Base-by-base conservation (phyloP, 2,797 vertebrate species). In the Hippoglossus hippoglossus region DNA sequence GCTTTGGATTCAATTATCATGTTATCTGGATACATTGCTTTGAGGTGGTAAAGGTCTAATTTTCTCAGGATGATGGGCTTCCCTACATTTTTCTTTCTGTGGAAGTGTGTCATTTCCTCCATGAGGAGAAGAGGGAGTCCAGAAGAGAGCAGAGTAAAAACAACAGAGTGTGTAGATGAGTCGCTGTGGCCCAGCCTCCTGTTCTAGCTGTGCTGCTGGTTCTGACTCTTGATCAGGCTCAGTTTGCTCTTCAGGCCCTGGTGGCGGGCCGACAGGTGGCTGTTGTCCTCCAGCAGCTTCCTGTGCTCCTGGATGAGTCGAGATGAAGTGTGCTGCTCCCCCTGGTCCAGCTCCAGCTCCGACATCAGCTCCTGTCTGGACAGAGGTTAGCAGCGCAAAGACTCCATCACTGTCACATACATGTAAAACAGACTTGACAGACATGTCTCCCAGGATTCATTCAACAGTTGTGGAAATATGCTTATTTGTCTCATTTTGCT, bases 301-400 rank as follows among this genome's bases (percentile, higher is more conserved):
- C 96, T 96, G 94, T 97, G 96, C 93, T 98, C 97, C 89, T 98
- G 97, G 77, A 97, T 95, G 84, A 98, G 94, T 60, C 97, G 96
- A 60, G 96, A 97, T 25, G 96, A 96, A 26, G 95, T 96, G 92
- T 98, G 97, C 93, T 97, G 97, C 92, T 98, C 97, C 93, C 96
- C 96, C 94, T 99, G 96, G 87, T 98, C 97, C 95, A 97, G 96
- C 94, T 98, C 97, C 92, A 99, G 94, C 93, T 99, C 97, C 26
- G 94, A 95, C 87, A 96, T 95, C 73, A 98, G 93, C 89, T 97
- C 96, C 84, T 97, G 95, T 82, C 97, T 99, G 25, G 24, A 26
- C 25, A 26, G 15, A 54, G 13, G 50, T 6, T 13, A 51, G 49
- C 51, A 15, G 24, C 51, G 22, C 13, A 53, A 16, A 26, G 26